Percentiles rank a stretch among this genome's conserved stretches.
phyloP scores from a whole-genome alignment of 2,888 invertebrate species.

The Zonitis immaculata region DNA sequence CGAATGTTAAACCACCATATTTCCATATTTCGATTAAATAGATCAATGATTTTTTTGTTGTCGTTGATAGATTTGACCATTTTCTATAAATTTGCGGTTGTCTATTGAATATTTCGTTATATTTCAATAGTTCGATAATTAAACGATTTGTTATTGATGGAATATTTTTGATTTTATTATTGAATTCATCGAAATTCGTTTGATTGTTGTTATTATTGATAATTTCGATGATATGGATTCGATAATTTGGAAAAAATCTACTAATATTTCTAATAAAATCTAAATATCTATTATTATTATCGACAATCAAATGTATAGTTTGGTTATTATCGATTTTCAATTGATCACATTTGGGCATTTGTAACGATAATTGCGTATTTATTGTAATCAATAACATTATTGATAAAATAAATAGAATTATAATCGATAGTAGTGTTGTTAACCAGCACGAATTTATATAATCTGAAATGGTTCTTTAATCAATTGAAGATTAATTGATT shows the following conservation, averaged over 20 bases:
- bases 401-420: neutral
- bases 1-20: neutral
- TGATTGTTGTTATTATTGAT: neutral
- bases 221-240: neutral
- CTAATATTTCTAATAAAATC: too few relatives aligned
- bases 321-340: neutral
- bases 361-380: neutral
- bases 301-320: neutral
- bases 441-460: neutral
- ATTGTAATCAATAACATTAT: neutral
- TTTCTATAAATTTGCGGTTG: neutral
- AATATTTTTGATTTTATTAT: too few relatives aligned
- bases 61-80: neutral
- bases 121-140: neutral
- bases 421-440: neutral
- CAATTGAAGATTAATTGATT: neutral
- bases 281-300: too few relatives aligned
- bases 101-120: neutral
- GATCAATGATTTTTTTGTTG: neutral
- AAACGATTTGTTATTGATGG: neutral
- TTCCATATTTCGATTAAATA: neutral
- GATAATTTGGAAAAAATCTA: too few relatives aligned
- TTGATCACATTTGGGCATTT: neutral
- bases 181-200: neutral
- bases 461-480: neutral